Conservation (phyloP, 1,140 invertebrate genomes). For the Laupala kohalensis region DNA sequence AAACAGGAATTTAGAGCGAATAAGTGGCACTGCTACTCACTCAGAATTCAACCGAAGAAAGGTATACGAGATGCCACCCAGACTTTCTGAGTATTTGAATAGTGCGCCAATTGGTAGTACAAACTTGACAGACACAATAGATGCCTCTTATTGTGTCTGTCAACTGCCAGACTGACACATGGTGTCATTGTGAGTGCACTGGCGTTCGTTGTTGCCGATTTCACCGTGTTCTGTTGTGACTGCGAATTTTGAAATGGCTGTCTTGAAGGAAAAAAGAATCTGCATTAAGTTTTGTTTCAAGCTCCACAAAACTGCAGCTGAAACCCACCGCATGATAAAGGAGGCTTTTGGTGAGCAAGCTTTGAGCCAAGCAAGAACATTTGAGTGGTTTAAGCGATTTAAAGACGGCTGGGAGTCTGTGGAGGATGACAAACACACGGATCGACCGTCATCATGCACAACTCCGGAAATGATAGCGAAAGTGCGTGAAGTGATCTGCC, state of each 20-base stretch:
- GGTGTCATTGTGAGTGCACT: not conserved
- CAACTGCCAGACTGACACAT: not conserved
- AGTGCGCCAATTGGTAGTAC: too few species aligned
- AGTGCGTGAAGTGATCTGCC: not conserved
- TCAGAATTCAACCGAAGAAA: too few species aligned
- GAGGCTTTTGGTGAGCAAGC: not conserved
- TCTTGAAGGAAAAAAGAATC: not conserved
- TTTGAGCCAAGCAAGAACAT: not conserved
- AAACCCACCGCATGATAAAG: not conserved
- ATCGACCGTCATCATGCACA: not conserved
- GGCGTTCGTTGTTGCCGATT: not conserved
- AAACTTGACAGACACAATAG: not conserved
- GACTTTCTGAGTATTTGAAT: too few species aligned
- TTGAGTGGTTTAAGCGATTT: not conserved
- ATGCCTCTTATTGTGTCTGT: not conserved
- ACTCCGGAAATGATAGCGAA: not conserved
- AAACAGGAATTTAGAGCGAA: too few species aligned
- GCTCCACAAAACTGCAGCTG: constrained; percentile 1
- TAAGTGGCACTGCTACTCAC: too few species aligned
- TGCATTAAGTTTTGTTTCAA: constrained; percentile 3
- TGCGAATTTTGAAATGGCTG: not conserved
- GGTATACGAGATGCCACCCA: too few species aligned
- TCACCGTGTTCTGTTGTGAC: not conserved
- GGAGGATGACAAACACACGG: not conserved
- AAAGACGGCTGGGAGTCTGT: not conserved